These are phyloP conservation scores for Copsychus sechellarum DNA, from an alignment of 2,113 vertebrate species.

Conservation along the genomic window DNA sequence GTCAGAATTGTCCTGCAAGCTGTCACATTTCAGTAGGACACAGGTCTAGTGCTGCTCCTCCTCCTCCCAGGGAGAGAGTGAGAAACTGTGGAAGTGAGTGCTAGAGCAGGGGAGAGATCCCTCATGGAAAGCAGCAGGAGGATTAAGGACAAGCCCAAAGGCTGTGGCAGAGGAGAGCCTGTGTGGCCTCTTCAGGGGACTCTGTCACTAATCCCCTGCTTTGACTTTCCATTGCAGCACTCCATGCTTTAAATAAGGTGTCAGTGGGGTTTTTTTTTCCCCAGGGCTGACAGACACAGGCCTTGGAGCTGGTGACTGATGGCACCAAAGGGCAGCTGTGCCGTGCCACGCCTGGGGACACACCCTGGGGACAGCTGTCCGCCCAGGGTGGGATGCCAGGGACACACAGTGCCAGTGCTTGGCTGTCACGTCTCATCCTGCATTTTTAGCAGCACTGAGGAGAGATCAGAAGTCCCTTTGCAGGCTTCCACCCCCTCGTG, in stretches of 20 bases:
- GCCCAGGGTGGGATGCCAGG: accelerated
- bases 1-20: not conserved
- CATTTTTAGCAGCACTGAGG: not conserved
- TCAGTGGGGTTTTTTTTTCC: not conserved
- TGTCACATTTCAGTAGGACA: not conserved
- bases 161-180: not conserved
- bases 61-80: not conserved
- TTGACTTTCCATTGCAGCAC: not conserved
- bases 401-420: not conserved
- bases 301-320: not conserved
- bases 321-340: not conserved
- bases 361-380: not conserved
- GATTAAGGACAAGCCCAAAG: not conserved
- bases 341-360: not conserved
- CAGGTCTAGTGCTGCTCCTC: not conserved
- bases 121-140: not conserved
- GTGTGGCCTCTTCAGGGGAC: not conserved
- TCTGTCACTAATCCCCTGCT: not conserved
- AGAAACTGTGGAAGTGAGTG: not conserved
- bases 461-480: not conserved
- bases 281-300: not conserved
- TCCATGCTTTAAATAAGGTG: not conserved
- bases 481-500: not conserved
- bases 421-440: not conserved
- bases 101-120: not conserved